Evolutionary conservation across 2,113 vertebrate species (phyloP).

Genomic region (Junco hyemalis): DNA sequence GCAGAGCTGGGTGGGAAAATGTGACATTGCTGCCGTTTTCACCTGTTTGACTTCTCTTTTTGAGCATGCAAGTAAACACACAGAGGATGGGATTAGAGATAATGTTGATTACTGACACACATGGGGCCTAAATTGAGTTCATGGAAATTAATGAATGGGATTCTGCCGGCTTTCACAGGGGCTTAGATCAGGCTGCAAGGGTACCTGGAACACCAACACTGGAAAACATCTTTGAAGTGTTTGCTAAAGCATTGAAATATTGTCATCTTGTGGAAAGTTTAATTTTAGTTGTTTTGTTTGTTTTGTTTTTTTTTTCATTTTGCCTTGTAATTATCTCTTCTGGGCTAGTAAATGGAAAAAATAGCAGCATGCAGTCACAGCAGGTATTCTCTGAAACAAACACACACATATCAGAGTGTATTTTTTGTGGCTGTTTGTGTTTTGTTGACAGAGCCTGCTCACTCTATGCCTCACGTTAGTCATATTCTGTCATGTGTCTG

Average conservation of each 20-base stretch:
- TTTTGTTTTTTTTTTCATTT: neutral
- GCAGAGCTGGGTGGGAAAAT: neutral
- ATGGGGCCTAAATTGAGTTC: neutral
- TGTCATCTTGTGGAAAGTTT: slow-evolving; percentile 42
- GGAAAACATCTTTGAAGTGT: slow-evolving; percentile 24
- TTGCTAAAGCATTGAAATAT: slow-evolving; percentile 51
- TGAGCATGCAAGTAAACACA: slow-evolving; percentile 29
- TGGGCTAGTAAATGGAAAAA: slow-evolving; percentile 35
- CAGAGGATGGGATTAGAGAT: slow-evolving; percentile 34
- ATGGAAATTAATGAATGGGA: neutral
- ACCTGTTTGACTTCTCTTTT: slow-evolving; percentile 13
- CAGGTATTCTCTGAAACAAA: slow-evolving; percentile 47
- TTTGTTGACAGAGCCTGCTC: slow-evolving; percentile 56
- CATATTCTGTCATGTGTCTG: slow-evolving; percentile 14
- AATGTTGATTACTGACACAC: slow-evolving; percentile 22
- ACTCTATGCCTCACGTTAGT: neutral
- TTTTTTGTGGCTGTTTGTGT: slow-evolving; percentile 15
- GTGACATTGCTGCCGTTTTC: neutral
- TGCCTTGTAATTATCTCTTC: slow-evolving; percentile 48
- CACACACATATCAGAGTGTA: neutral
- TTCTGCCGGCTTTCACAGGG: neutral
- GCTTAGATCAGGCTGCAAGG: neutral
- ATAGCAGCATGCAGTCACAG: slow-evolving; percentile 42
- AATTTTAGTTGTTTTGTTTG: neutral
- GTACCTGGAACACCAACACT: slow-evolving; percentile 10